Conservation (phyloP, 2,113 vertebrate genomes). For the Perccottus glenii region DNA sequence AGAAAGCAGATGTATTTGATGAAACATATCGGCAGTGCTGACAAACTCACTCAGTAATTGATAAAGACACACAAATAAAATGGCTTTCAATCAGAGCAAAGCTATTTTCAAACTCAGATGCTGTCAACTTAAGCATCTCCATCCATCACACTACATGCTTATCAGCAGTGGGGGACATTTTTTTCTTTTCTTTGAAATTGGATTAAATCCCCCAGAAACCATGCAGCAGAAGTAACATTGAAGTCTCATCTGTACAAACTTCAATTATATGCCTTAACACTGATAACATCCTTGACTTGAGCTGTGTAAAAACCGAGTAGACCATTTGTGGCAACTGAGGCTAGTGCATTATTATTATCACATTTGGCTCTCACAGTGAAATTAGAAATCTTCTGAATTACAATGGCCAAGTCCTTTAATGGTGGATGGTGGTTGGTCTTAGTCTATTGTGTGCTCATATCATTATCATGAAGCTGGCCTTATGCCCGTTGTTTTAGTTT, state of each 20-base stretch:
- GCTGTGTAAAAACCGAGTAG: background rate
- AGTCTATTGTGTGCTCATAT: no score
- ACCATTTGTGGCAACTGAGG: no score
- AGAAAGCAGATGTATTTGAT: constrained; percentile 40
- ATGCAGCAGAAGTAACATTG: background rate
- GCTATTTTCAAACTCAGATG: constrained; percentile 35
- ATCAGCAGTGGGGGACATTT: constrained; percentile 22
- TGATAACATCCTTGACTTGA: background rate
- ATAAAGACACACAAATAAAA: constrained; percentile 50
- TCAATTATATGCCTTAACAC: constrained; percentile 20
- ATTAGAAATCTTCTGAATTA: no score
- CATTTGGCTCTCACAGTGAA: no score
- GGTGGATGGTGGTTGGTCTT: no score
- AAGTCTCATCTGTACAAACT: background rate
- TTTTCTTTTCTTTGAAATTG: constrained; percentile 29
- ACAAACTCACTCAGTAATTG: constrained; percentile 48
- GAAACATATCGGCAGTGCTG: constrained; percentile 38
- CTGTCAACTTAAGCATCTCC: constrained; percentile 46
- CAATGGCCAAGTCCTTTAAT: no score
- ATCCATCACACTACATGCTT: constrained; percentile 48
- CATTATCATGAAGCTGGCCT: no score
- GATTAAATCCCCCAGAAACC: constrained; percentile 27
- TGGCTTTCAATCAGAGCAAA: constrained; percentile 39
- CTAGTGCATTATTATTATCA: no score
- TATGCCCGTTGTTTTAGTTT: no score